phyloP scores from a whole-genome alignment of 2,888 invertebrate genomes.

The Frankliniella fusca region DNA sequence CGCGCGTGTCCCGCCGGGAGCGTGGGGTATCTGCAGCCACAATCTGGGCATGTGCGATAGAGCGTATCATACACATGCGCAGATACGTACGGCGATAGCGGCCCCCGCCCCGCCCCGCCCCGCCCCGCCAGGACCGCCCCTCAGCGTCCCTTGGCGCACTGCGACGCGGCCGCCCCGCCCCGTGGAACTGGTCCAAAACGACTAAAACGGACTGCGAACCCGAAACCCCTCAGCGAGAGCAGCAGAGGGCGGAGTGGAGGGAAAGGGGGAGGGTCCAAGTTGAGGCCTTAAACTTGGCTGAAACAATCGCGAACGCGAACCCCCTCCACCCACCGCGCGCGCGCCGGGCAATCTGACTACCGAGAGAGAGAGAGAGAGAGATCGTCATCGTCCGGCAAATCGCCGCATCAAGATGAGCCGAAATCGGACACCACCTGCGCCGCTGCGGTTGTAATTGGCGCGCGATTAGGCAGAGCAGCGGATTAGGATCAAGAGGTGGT shows the following conservation, averaged over 20 bases:
- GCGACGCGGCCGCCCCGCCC: neutral
- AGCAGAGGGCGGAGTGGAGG: constrained; percentile 32
- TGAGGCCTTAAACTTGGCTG: constrained; percentile 27
- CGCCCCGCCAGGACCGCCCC: no score
- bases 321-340: no score
- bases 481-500: constrained; percentile 31
- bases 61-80: constrained; percentile 9
- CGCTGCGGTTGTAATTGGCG: no score
- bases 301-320: no score
- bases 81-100: neutral
- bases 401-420: no score
- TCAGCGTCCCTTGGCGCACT: neutral
- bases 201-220: constrained; percentile 11
- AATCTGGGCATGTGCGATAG: constrained; percentile 21
- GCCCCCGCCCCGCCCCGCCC: constrained; percentile 1
- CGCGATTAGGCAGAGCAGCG: no score
- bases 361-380: no score
- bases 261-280: constrained; percentile 34
- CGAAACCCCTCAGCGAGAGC: neutral
- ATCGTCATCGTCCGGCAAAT: no score
- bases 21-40: neutral
- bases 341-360: no score
- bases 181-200: constrained; percentile 21
- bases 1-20: neutral
- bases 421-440: no score